A percentile compares a stretch with the other conserved stretches of the same genome.
Conservation (phyloP, 2,113 vertebrate genomes). For the Gobius niger region DNA sequence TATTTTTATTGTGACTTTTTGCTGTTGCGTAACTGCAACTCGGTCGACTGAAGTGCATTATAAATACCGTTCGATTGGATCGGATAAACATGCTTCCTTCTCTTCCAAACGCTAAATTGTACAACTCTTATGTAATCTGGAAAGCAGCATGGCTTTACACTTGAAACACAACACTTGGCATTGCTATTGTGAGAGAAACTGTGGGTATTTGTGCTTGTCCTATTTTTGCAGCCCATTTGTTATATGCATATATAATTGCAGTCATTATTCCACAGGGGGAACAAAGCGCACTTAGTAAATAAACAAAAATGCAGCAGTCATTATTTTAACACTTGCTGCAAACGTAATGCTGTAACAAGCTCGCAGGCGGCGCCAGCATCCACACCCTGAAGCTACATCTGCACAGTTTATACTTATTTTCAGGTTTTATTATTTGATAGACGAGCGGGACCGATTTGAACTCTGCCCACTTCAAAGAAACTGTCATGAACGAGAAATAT, state of each 20-base stretch:
- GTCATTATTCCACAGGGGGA: neutral
- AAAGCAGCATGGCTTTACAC: no score
- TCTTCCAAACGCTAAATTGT: no score
- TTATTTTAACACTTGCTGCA: neutral
- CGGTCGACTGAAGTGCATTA: no score
- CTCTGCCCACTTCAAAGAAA: no score
- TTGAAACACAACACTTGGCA: neutral
- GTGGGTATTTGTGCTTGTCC: neutral
- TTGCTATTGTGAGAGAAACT: neutral
- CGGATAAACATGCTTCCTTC: no score
- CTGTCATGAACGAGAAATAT: no score
- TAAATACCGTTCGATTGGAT: no score
- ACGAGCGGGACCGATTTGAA: no score
- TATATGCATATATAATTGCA: constrained; percentile 4
- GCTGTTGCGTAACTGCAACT: no score
- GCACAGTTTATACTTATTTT: neutral
- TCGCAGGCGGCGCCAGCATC: neutral
- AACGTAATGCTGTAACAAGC: neutral
- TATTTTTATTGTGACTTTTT: no score
- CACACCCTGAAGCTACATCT: neutral
- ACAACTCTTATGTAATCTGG: no score
- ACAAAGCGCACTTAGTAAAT: neutral
- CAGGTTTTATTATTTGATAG: neutral
- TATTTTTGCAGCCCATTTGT: neutral
- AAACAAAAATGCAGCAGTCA: neutral